A percentile compares a stretch with the other conserved stretches of the same genome.
Evolutionary conservation across 2,797 vertebrate genomes (phyloP).

Genomic region (Coregonus sp.): DNA sequence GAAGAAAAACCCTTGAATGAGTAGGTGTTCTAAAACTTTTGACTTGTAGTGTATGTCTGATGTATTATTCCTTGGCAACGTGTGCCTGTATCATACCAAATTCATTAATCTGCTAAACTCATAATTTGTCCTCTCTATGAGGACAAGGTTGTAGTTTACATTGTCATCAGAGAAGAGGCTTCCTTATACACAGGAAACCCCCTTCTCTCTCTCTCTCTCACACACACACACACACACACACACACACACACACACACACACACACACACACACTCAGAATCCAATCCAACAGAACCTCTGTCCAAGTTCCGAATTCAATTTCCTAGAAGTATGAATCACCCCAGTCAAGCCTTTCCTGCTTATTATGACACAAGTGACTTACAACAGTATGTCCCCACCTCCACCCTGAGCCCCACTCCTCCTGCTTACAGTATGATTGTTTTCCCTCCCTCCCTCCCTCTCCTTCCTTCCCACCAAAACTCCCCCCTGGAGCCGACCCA

Average conservation of each 20-base stretch:
- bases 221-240: slow-evolving; percentile 15
- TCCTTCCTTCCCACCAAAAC: slow-evolving; percentile 44
- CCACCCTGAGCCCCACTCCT: slow-evolving; percentile 5
- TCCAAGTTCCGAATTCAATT: slow-evolving; percentile 9
- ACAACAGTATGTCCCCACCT: slow-evolving; percentile 1
- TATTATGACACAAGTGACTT: slow-evolving; percentile 37
- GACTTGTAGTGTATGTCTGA: too few relatives aligned
- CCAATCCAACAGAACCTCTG: slow-evolving; percentile 31
- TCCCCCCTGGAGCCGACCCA: slow-evolving; percentile 27
- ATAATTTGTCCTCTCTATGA: background rate
- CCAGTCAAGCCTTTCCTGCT: slow-evolving; percentile 40
- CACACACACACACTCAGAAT: slow-evolving; percentile 30
- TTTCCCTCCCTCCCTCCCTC: slow-evolving; percentile 1
- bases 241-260: background rate
- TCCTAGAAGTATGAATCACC: slow-evolving; percentile 39
- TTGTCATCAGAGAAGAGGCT: background rate
- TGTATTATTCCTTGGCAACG: background rate
- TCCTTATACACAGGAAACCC: slow-evolving; percentile 12
- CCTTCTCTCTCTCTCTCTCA: slow-evolving; percentile 10
- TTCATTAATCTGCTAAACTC: background rate
- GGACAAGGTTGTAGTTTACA: background rate
- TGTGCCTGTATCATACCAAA: background rate
- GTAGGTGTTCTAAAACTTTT: too few relatives aligned
- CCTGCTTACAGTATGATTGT: slow-evolving; percentile 28
- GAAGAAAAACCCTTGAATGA: too few relatives aligned